These are phyloP conservation scores for Papilio polyxenes DNA, from an alignment of 1,140 invertebrate genomes.

Conservation along the genomic window DNA sequence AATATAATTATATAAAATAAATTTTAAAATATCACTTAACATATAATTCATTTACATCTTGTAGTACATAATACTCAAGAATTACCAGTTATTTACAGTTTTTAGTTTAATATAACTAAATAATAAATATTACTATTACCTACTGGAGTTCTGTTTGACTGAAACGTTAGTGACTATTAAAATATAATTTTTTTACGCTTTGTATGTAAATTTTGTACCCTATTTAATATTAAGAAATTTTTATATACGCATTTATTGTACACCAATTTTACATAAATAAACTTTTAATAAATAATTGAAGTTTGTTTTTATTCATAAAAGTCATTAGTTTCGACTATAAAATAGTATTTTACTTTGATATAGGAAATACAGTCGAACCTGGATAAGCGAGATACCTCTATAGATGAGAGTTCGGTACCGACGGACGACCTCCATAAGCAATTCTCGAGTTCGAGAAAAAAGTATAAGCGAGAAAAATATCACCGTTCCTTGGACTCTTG, in stretches of 20 bases:
- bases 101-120: not conserved
- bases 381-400: too few species aligned
- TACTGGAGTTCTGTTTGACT: not conserved
- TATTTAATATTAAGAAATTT: slow-evolving; percentile 14
- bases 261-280: slow-evolving; percentile 2
- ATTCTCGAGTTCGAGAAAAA: too few species aligned
- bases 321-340: too few species aligned
- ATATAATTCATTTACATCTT: not conserved
- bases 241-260: slow-evolving; percentile 19
- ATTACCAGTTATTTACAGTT: not conserved
- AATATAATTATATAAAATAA: too few species aligned
- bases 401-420: too few species aligned
- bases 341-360: too few species aligned
- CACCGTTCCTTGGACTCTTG: too few species aligned
- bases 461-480: too few species aligned
- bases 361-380: too few species aligned
- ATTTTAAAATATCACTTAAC: not conserved
- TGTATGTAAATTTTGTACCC: slow-evolving; percentile 1
- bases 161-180: not conserved
- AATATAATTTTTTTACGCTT: not conserved
- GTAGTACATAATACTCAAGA: not conserved
- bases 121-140: not conserved
- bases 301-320: not conserved
- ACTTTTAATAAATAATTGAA: not conserved
- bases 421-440: too few species aligned